Evolutionary conservation across 2,113 vertebrate genomes (phyloP).

Genomic region (Prietella phreatophila): DNA sequence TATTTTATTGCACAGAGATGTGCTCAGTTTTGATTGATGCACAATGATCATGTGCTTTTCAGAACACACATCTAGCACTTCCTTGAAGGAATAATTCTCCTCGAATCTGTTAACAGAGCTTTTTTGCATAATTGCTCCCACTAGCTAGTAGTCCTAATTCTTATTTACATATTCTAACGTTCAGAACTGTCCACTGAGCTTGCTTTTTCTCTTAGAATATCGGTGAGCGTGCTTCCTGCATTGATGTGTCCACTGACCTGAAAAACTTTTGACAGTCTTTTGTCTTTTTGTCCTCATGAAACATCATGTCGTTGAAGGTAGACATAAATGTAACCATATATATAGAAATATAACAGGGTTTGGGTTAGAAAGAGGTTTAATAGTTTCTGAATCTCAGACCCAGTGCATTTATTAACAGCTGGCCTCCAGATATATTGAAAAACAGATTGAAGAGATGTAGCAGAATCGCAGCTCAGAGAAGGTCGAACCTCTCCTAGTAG

Average conservation of each 20-base stretch:
- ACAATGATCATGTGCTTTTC: not conserved
- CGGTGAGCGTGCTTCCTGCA: not conserved
- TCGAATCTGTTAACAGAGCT: not conserved
- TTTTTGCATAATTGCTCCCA: not conserved
- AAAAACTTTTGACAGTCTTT: conserved; percentile 28
- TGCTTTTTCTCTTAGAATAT: not conserved
- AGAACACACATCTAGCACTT: not conserved
- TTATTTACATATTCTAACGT: not conserved
- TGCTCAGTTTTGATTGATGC: not conserved
- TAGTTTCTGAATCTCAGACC: not conserved
- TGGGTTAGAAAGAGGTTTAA: not conserved
- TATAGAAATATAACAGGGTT: too few relatives aligned
- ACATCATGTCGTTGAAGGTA: conserved; percentile 48
- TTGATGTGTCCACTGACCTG: not conserved
- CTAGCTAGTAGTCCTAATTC: not conserved
- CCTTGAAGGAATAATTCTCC: not conserved
- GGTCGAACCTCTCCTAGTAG: not conserved
- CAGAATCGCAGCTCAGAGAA: not conserved
- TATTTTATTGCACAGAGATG: not conserved
- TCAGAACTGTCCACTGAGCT: not conserved
- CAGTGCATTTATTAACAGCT: not conserved
- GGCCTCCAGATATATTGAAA: not conserved
- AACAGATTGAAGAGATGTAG: not conserved
- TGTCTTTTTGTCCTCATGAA: conserved; percentile 43
- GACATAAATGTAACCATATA: not conserved